Evolutionary conservation across 2,797 vertebrate species (phyloP).

Genomic region (Atherinosoma microstoma): DNA sequence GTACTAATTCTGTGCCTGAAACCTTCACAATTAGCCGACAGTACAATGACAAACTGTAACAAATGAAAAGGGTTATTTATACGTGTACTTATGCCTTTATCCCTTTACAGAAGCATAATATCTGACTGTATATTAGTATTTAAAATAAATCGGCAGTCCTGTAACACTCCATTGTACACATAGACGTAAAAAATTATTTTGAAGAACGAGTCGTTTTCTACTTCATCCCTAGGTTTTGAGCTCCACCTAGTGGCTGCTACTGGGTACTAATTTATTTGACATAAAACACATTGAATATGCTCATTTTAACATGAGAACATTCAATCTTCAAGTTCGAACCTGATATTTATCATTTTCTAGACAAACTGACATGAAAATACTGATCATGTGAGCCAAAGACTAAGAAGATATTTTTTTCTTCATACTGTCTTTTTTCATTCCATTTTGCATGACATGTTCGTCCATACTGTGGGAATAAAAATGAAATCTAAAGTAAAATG

Average conservation of each 20-base stretch:
- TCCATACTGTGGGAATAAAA: not conserved
- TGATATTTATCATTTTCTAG: not conserved
- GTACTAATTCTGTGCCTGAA: constrained; percentile 33
- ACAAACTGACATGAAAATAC: not conserved
- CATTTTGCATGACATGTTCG: not conserved
- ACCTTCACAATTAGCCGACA: constrained; percentile 25
- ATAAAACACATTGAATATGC: not conserved
- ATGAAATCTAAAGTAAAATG: not conserved
- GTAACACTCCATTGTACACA: not conserved
- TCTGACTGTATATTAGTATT: not conserved
- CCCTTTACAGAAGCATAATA: constrained; percentile 4
- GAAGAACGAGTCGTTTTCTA: not conserved
- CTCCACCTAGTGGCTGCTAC: constrained; percentile 60
- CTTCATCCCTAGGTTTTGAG: constrained; percentile 28
- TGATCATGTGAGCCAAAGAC: constrained; percentile 18
- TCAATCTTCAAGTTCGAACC: not conserved
- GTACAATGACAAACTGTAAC: not conserved
- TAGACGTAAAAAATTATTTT: not conserved
- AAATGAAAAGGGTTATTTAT: constrained; percentile 14
- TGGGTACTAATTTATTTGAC: not conserved
- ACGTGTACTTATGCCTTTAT: constrained; percentile 32
- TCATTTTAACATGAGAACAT: not conserved
- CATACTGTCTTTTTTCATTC: not conserved
- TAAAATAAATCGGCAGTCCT: not conserved
- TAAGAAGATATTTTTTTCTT: not conserved